A percentile compares a stretch with the other conserved stretches of the same genome.
Conservation (phyloP, 2,797 vertebrate species). For the Darevskia mixta region DNA sequence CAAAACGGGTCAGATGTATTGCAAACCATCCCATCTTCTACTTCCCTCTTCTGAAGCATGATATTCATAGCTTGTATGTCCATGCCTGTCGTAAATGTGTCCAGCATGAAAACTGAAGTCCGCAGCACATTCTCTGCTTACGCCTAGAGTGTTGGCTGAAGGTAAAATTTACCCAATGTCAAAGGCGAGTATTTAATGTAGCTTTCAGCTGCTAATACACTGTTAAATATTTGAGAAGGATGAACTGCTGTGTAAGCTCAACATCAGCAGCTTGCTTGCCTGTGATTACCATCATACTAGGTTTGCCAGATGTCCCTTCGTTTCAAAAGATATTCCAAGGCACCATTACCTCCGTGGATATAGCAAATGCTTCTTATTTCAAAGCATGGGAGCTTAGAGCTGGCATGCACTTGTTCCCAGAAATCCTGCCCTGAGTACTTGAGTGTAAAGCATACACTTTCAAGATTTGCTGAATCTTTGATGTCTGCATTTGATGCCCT, state of each 20-base stretch:
- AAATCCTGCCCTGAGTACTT: not conserved
- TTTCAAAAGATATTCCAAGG: conserved; percentile 13
- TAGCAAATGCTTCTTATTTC: not conserved
- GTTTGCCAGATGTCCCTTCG: not conserved
- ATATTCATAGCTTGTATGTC: not conserved
- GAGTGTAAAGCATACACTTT: not conserved
- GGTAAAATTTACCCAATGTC: conserved; percentile 22
- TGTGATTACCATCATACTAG: not conserved
- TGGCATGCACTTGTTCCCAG: not conserved
- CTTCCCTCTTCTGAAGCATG: not conserved
- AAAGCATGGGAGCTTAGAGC: not conserved
- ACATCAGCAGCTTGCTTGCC: not conserved
- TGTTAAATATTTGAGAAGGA: conserved; percentile 47
- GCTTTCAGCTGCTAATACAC: conserved; percentile 43
- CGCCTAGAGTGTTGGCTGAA: not conserved
- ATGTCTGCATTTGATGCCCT: not conserved
- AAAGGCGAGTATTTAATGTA: conserved; percentile 46
- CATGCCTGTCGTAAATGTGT: not conserved
- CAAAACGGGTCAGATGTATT: not conserved
- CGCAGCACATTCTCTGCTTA: not conserved
- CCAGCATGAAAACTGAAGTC: not conserved
- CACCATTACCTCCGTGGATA: too few species aligned
- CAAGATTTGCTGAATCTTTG: not conserved
- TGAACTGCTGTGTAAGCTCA: conserved; percentile 29
- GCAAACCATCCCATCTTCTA: not conserved